Evolutionary conservation across 1,140 invertebrate species (phyloP).

Genomic region (Lasioglossum baleicum): DNA sequence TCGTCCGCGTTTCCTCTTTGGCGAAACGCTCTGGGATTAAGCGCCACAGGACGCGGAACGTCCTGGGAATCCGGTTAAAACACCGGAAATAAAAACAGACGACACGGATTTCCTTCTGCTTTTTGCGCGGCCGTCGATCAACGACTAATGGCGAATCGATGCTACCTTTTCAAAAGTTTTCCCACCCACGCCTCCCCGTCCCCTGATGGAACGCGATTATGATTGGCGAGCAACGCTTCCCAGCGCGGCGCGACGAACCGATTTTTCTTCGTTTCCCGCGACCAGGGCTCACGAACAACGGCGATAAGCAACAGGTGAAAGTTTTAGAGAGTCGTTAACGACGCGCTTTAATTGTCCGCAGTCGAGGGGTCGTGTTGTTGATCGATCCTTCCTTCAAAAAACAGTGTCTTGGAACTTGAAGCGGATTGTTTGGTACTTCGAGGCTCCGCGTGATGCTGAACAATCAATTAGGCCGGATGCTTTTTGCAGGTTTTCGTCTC

Average conservation of each 20-base stretch:
- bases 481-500: too few relatives aligned
- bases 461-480: too few relatives aligned
- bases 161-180: too few relatives aligned
- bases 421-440: too few relatives aligned
- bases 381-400: not conserved
- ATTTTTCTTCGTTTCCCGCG: not conserved
- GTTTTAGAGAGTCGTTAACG: slow-evolving; percentile 27
- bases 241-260: not conserved
- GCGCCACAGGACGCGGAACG: too few relatives aligned
- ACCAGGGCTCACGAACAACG: not conserved
- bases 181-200: too few relatives aligned
- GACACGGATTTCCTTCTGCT: slow-evolving; percentile 16
- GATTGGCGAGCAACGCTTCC: not conserved
- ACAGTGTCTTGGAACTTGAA: not conserved
- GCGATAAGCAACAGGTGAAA: slow-evolving; percentile 42
- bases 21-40: too few relatives aligned
- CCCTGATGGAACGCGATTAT: not conserved
- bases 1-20: too few relatives aligned
- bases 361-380: too few relatives aligned
- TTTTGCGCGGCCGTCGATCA: not conserved
- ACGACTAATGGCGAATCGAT: slow-evolving; percentile 11
- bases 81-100: slow-evolving; percentile 35
- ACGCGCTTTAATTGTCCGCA: not conserved
- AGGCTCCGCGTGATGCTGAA: too few relatives aligned
- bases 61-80: slow-evolving; percentile 17